phyloP scores from a whole-genome alignment of 2,888 invertebrate genomes.

The Drosophila antonietae region DNA sequence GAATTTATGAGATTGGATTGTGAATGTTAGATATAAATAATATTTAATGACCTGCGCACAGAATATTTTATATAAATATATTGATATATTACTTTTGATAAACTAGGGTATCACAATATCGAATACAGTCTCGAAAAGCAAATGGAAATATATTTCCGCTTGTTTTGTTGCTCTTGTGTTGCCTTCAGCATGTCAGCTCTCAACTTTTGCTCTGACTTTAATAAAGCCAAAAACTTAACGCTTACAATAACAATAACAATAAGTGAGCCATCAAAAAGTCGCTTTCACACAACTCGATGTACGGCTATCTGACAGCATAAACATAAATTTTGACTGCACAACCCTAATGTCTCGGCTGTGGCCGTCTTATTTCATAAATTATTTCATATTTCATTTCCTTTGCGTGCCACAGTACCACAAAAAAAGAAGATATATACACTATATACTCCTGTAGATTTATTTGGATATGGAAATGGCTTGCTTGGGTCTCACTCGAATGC shows the following conservation, averaged over 20 bases:
- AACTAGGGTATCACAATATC: not conserved
- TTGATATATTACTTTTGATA: no score
- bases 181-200: slow-evolving; percentile 23
- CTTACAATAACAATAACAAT: slow-evolving; percentile 53
- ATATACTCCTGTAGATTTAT: not conserved
- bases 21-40: not conserved
- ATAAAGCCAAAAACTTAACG: slow-evolving; percentile 36
- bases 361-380: slow-evolving; percentile 59
- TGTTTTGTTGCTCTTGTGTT: slow-evolving; percentile 10
- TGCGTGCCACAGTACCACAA: slow-evolving; percentile 53
- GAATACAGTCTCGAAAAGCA: no score
- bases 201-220: slow-evolving; percentile 35
- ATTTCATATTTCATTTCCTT: slow-evolving; percentile 77
- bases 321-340: slow-evolving; percentile 40
- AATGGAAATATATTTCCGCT: not conserved
- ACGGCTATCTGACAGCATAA: slow-evolving; percentile 20
- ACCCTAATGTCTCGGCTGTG: slow-evolving; percentile 20
- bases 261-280: slow-evolving; percentile 50
- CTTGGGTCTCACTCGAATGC: slow-evolving; percentile 24
- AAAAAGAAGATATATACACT: slow-evolving; percentile 13
- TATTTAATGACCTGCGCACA: not conserved
- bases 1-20: not conserved
- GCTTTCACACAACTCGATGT: slow-evolving; percentile 10
- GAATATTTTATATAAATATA: not conserved
- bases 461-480: slow-evolving; percentile 14